Conservation (phyloP, 1,140 invertebrate species). For the Drosophila triauraria region DNA sequence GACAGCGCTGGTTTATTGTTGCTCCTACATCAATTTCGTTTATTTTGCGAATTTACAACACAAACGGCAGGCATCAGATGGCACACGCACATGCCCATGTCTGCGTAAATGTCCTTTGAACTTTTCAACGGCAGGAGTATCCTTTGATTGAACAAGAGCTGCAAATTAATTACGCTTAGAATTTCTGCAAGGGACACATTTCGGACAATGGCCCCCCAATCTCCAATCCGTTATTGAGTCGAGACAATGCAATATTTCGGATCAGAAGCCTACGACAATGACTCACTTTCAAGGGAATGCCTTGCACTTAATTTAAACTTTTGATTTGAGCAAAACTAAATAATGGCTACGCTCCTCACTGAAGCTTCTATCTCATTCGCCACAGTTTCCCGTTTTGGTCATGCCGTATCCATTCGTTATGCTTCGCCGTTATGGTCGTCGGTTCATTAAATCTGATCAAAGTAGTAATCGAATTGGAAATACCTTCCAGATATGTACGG, state of each 20-base stretch:
- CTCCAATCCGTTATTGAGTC: slow-evolving; percentile 4
- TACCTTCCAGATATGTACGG: slow-evolving; percentile 30
- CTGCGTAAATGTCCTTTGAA: slow-evolving; percentile 55
- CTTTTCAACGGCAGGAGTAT: slow-evolving; percentile 25
- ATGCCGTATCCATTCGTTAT: slow-evolving; percentile 43
- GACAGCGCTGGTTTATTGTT: slow-evolving; percentile 51
- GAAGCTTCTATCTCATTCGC: slow-evolving; percentile 43
- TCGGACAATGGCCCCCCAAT: slow-evolving; percentile 9
- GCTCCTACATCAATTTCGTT: slow-evolving; percentile 57
- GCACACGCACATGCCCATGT: not conserved
- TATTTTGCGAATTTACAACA: slow-evolving; percentile 60
- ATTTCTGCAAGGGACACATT: slow-evolving; percentile 42
- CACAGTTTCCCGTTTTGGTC: slow-evolving; percentile 44
- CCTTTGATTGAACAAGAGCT: slow-evolving; percentile 43
- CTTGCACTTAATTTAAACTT: slow-evolving; percentile 15
- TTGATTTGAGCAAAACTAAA: slow-evolving; percentile 19
- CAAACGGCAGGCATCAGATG: slow-evolving; percentile 40
- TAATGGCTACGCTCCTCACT: slow-evolving; percentile 15
- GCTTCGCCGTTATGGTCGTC: slow-evolving; percentile 38
- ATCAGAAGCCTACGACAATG: not conserved
- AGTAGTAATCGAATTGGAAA: slow-evolving; percentile 59
- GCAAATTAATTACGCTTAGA: slow-evolving; percentile 68
- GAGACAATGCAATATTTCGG: slow-evolving; percentile 9
- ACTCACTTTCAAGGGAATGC: not conserved
- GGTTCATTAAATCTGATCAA: slow-evolving; percentile 44